These are phyloP conservation scores for Rhodophaea formosa DNA, from an alignment of 2,888 invertebrate genomes.

Conservation along the genomic window DNA sequence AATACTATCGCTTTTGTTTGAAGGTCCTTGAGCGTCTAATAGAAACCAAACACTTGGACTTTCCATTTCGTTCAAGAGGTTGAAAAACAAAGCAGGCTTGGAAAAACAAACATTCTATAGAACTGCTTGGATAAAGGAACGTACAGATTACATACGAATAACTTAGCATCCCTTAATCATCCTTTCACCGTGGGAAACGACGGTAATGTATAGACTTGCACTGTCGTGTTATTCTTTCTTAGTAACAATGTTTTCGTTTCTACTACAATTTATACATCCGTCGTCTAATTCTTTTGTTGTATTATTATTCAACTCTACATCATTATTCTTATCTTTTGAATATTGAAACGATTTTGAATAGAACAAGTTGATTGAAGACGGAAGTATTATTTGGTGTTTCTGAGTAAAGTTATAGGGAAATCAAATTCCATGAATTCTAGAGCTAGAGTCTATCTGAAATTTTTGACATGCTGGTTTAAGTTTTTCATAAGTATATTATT, in stretches of 20 bases:
- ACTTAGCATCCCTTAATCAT: slow-evolving; percentile 16
- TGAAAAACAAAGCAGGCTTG: slow-evolving; percentile 6
- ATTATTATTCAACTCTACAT: neutral
- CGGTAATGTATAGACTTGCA: slow-evolving; percentile 17
- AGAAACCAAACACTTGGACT: slow-evolving; percentile 9
- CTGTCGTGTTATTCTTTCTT: slow-evolving; percentile 23
- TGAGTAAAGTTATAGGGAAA: too few relatives aligned
- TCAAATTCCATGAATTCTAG: too few relatives aligned
- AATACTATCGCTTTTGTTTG: neutral
- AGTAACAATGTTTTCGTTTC: slow-evolving; percentile 29
- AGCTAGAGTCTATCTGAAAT: too few relatives aligned
- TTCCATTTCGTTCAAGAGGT: slow-evolving; percentile 14
- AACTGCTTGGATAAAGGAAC: slow-evolving; percentile 3
- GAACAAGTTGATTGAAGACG: too few relatives aligned
- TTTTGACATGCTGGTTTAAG: too few relatives aligned
- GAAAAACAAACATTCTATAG: slow-evolving; percentile 6
- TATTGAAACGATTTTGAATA: too few relatives aligned
- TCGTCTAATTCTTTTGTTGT: slow-evolving; percentile 1
- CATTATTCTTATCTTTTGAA: neutral
- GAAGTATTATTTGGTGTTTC: too few relatives aligned
- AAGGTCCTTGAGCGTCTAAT: slow-evolving; percentile 6
- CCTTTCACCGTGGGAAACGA: slow-evolving; percentile 14
- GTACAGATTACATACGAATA: slow-evolving; percentile 3
- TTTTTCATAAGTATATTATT: too few relatives aligned
- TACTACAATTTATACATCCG: slow-evolving; percentile 15